Evolutionary conservation across 2,113 vertebrate genomes (phyloP).

Genomic region (Columbina picui): DNA sequence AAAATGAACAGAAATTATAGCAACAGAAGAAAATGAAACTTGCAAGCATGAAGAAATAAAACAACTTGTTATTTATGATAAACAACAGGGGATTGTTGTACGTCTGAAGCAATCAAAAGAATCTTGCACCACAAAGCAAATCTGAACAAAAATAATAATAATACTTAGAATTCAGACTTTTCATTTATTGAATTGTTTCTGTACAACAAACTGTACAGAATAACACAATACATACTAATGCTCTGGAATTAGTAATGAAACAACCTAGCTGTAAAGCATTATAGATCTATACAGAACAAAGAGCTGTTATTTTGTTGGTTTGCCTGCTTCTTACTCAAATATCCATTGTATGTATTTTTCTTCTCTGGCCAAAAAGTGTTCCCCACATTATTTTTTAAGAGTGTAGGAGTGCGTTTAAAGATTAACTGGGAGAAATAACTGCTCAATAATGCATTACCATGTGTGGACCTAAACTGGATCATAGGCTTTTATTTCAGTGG

Average conservation of each 20-base stretch:
- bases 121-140: constrained; percentile 49
- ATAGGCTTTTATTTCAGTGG: constrained; percentile 37
- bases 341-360: constrained; percentile 29
- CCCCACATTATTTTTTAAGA: constrained; percentile 31
- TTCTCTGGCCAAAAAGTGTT: constrained; percentile 24
- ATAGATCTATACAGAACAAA: constrained; percentile 10
- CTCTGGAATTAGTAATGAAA: constrained; percentile 44
- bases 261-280: constrained; percentile 38
- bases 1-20: constrained; percentile 73
- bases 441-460: constrained; percentile 44
- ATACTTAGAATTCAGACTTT: constrained; percentile 53
- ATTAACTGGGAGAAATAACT: constrained; percentile 47
- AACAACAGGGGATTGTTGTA: constrained; percentile 63
- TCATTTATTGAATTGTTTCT: constrained; percentile 64
- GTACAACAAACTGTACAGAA: constrained; percentile 64
- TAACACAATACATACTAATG: constrained; percentile 65
- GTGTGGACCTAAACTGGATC: constrained; percentile 22
- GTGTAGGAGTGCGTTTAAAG: constrained; percentile 23
- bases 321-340: background rate
- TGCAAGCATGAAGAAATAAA: constrained; percentile 65
- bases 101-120: constrained; percentile 63
- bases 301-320: constrained; percentile 33
- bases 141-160: constrained; percentile 68
- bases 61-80: constrained; percentile 70
- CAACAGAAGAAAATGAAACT: constrained; percentile 71